Base-by-base conservation (phyloP, 2,113 vertebrate species). In the Anoplopoma fimbria region DNA sequence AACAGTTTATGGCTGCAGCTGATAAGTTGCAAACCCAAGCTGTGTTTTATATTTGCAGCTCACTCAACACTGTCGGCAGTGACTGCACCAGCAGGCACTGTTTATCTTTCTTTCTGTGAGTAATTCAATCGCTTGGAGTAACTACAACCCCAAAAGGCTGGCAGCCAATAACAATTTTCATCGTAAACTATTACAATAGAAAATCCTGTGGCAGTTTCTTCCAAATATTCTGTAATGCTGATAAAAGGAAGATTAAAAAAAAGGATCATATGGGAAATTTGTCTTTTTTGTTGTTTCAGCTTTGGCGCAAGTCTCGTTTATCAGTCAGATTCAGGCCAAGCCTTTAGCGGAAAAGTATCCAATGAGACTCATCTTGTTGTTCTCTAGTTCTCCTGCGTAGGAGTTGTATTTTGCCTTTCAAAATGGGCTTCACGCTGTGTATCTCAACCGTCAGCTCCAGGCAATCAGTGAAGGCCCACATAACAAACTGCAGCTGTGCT, bases 401-500 rank as follows among this genome's bases (percentile, higher is more conserved):
- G 80, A 57, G 57, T 64, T 71, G 19, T 47, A 19, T 70, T 82
- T 84, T 57, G 40, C 42, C n/a, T 65, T 62, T 74, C 25, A 65
- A 69, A 83, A 62, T 23, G 29, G 29, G 72, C 60, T 55, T 63
- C 83, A 72, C 14, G 2, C 58, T 63, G 81, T 14, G 57, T 72
- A 76, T 75, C 47, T 64, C 42, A 25, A 72, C 75, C 47, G 75
- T 78, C 62, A 38, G 53, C 75, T 75, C 55, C 65, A 73, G 75
- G 69, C 75, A 55, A 15, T 86, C 71, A 71, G 64, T 17, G 17
- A 36, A 47, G 51, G 33, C 63, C 69, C 53, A 47, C 57, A 13
- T 21, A 63, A 78, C 51, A 63, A 71, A 72, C 55, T 75, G 72
- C 85, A 82, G 85, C 88, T 88, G 81, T 89, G 85, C 21, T 0